Base-by-base conservation (phyloP, 2,888 invertebrate genomes). In the Protophormia terraenovae region DNA sequence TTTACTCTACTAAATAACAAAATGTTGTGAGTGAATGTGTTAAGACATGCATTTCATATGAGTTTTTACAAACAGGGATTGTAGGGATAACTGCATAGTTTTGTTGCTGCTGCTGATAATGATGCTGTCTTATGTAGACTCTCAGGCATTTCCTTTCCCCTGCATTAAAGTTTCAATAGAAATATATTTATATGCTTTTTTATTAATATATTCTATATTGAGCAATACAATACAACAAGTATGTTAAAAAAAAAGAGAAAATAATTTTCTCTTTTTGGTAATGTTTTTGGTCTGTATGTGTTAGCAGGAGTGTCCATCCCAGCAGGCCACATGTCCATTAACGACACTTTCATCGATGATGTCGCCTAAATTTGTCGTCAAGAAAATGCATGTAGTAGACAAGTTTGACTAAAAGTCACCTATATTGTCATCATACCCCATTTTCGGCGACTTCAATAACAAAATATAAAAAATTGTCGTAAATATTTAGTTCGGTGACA, bases 1-100 rank as follows among this genome's bases (percentile, higher is more conserved):
- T 71, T 79, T 75, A 69, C 53, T 22, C 41, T 35, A 29, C 32
- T 24, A 29, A 55, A 19, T 5, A 60, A 55, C 41, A 45, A 38
- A 55, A 38, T 38, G 19, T 7, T 45, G 22, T 19, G 16, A 66
- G 55, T 10, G 19, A 53, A 50, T 64, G 1, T 16, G 6, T 69
- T 35, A n/a, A 27, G 38, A 50, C 12, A 6, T n/a, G 22, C 29
- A 41, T 66, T 38, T 19, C n/a, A 41, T 73, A 16, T 32, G 32
- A 32, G 7, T 32, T 32, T 32, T 32, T 32, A 32, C 0, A 10
- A 12, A 3, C 14, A n/a, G 12, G 8, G 16, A 14, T 24, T 19
- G 27, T 14, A 14, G 6, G 12, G 16, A 69, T 62, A 27, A 66
- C 19, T 41, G 5, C 12, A 62, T n/a, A 35, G 8, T 73, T 73